Conservation (phyloP, 1,140 invertebrate species). For the Apis laboriosa region DNA sequence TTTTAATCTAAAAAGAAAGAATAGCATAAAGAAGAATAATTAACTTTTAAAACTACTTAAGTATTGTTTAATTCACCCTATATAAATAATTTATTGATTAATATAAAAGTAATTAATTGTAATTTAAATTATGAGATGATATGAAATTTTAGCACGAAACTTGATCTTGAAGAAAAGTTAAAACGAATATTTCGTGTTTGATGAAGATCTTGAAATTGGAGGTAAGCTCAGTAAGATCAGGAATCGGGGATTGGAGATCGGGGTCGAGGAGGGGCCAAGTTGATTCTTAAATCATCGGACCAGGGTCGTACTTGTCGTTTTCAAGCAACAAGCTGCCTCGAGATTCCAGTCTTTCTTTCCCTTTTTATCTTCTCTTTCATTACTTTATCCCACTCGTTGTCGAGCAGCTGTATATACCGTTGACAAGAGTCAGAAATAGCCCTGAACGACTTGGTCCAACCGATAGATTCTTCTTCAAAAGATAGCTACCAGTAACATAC, state of each 20-base stretch:
- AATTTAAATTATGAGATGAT: no score
- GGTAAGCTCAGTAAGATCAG: background rate
- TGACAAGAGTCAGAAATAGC: background rate
- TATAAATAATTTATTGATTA: no score
- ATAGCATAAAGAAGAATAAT: no score
- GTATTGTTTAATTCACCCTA: no score
- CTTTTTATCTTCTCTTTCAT: conserved; percentile 4
- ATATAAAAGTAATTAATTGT: no score
- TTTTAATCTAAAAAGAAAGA: no score
- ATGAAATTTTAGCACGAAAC: background rate
- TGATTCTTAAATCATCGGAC: conserved; percentile 11
- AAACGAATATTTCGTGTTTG: background rate
- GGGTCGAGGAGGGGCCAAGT: conserved; percentile 19
- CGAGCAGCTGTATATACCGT: conserved; percentile 7
- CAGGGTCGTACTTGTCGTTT: background rate
- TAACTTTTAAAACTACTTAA: no score
- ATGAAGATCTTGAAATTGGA: background rate
- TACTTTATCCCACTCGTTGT: conserved; percentile 3
- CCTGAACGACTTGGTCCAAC: background rate
- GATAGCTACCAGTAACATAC: background rate
- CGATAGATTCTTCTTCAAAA: background rate
- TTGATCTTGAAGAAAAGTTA: background rate
- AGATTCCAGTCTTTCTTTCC: background rate
- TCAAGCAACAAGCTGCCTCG: conserved; percentile 1
- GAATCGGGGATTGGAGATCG: background rate